Evolutionary conservation across 2,888 invertebrate species (phyloP).

Genomic region (Brachycybe producta): DNA sequence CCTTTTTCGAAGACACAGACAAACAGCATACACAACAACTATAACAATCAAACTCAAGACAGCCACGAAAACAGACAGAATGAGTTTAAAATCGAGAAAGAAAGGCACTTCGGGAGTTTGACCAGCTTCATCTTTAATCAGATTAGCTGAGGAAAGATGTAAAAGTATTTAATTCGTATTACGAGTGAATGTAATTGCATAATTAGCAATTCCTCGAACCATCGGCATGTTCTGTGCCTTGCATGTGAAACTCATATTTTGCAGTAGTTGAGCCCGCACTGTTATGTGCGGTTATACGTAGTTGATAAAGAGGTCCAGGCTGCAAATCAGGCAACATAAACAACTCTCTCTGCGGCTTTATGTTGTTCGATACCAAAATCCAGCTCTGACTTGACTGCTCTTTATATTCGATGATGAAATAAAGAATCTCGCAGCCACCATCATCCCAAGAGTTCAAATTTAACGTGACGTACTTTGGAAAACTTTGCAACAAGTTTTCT

Average conservation of each 20-base stretch:
- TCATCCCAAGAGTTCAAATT: constrained; percentile 87
- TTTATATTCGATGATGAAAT: constrained; percentile 88
- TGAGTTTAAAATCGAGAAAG: constrained; percentile 19
- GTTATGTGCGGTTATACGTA: constrained; percentile 39
- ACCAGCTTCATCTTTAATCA: constrained; percentile 9
- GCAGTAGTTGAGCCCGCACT: constrained; percentile 15
- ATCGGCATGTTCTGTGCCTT: no score
- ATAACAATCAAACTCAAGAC: constrained; percentile 17
- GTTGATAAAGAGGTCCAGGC: constrained; percentile 87
- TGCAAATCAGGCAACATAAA: constrained; percentile 81
- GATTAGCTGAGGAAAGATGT: background rate
- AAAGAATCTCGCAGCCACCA: constrained; percentile 87
- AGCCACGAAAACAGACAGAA: constrained; percentile 16
- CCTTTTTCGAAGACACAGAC: constrained; percentile 12
- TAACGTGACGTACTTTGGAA: constrained; percentile 81
- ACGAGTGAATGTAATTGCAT: no score
- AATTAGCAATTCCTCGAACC: no score
- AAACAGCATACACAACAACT: constrained; percentile 17
- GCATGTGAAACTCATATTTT: constrained; percentile 14
- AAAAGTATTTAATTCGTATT: no score
- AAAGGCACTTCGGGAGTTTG: constrained; percentile 15
- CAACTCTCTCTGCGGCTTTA: constrained; percentile 71
- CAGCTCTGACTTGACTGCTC: constrained; percentile 51
- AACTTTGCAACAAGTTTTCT: constrained; percentile 77
- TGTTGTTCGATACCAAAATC: constrained; percentile 87